These are phyloP conservation scores for Stichopus chloronotus DNA, from an alignment of 35 echinoderm and acorn worm species.

Conservation along the genomic window DNA sequence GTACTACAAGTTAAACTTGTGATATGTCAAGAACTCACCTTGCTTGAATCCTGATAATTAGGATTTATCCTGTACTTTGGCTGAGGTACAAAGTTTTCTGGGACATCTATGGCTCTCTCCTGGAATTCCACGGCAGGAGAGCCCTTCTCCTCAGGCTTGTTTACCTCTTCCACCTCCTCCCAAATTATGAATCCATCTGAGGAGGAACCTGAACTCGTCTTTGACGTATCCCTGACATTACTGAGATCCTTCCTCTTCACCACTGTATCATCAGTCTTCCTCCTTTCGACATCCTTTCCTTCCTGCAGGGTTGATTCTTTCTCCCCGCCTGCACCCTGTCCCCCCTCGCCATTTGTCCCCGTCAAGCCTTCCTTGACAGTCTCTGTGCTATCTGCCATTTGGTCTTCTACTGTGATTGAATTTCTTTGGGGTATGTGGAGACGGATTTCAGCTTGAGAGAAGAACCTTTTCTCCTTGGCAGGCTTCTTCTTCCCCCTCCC, in stretches of 20 bases:
- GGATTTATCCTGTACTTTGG: slow-evolving; percentile 34
- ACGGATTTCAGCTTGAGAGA: neutral
- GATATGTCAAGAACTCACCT: neutral
- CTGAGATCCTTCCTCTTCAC: slow-evolving; percentile 12
- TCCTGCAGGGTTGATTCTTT: neutral
- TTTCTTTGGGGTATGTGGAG: slow-evolving; percentile 17
- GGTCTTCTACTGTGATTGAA: neutral
- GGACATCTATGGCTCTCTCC: slow-evolving; percentile 14
- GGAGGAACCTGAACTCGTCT: slow-evolving; percentile 34
- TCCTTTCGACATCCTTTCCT: neutral
- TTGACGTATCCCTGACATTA: neutral
- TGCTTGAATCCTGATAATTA: neutral
- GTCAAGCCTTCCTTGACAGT: too few relatives aligned
- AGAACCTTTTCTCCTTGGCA: neutral
- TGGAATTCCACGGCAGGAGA: neutral
- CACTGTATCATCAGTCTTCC: neutral
- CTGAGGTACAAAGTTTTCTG: neutral
- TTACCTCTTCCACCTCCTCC: slow-evolving; percentile 42
- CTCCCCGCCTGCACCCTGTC: neutral
- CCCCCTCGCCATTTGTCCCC: neutral
- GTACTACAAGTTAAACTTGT: too few relatives aligned
- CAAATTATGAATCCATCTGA: slow-evolving; percentile 45
- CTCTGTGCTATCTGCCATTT: neutral
- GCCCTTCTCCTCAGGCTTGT: neutral
- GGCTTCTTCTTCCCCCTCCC: neutral